Base-by-base conservation (phyloP, 2,888 invertebrate species). In the Heterodera filipjevi region DNA sequence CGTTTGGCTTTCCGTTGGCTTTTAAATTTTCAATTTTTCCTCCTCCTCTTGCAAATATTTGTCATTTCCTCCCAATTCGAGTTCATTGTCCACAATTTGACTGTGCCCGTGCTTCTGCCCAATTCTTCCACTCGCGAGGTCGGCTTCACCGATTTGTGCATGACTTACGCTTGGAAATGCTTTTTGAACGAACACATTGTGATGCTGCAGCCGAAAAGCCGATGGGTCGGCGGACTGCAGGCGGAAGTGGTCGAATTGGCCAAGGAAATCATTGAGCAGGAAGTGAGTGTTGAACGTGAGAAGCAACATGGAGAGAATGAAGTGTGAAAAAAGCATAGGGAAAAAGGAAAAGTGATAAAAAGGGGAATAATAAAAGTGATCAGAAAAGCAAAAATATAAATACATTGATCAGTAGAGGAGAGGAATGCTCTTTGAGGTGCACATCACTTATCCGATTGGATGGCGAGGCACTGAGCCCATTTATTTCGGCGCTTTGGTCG, bases 71-170 rank as follows among this genome's bases (percentile, higher is more conserved):
- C 32, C 19, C 49, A 46, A 39, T 39, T 83, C 68, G 82, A 86
- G 78, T 87, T 84, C 74, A 88, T 88, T 22, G 79, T 87, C 46
- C 82, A 88, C 81, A 88, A 88, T 72, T 70, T 88, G 72, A 88
- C 87, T 0, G 82, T 88, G 12, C 86, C 87, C 12, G 82, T 87
- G 12, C 33, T 53, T 3, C n/a, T 76, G 70, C 82, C 85, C 22
- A 81, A 86, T 44, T 81, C 83, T 27, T 85, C 84, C 2, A 83
- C 85, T 76, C 85, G 82, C 80, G 83, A 87, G 66, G 95, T 93
- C 90, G 93, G 93, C 0, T 96, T 95, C 90, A 92, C 92, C 79
- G 93, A 95, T 82, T 93, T 94, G 81, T 96, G 96, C 90, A 95
- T 89, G 87, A 81, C 85, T n/a, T 87, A 84, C 77, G 86, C 88